Evolutionary conservation across 1,140 invertebrate genomes (phyloP).

Genomic region (Aporrectodea caliginosa): DNA sequence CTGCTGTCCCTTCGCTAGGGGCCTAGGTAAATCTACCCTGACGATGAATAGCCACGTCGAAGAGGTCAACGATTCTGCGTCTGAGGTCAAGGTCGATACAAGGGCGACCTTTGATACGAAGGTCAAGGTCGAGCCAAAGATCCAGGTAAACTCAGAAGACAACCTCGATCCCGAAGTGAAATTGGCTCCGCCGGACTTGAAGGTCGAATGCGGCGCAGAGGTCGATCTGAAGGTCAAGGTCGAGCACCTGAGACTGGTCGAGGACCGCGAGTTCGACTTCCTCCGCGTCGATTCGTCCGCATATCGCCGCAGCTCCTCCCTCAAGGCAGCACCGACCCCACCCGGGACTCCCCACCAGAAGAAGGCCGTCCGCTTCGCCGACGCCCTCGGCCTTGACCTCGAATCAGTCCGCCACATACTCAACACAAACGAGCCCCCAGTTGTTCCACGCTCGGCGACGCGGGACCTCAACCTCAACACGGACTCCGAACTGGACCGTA

Average conservation of each 20-base stretch:
- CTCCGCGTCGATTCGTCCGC: conserved; percentile 38
- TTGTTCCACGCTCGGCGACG: conserved; percentile 52
- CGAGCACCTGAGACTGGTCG: conserved; percentile 33
- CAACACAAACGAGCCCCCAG: conserved; percentile 49
- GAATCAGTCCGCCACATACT: conserved; percentile 70
- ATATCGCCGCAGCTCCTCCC: conserved; percentile 61
- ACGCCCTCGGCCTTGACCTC: conserved; percentile 85
- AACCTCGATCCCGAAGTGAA: too few relatives aligned
- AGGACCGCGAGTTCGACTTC: conserved; percentile 52
- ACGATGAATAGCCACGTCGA: too few relatives aligned
- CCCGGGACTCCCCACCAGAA: conserved; percentile 69
- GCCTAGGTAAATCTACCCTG: too few relatives aligned
- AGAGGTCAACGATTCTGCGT: too few relatives aligned
- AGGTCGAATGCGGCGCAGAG: background rate
- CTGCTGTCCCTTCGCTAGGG: too few relatives aligned
- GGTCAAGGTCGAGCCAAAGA: too few relatives aligned
- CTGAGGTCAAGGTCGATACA: too few relatives aligned
- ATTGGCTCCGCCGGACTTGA: too few relatives aligned
- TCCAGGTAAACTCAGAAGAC: too few relatives aligned
- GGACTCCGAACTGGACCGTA: background rate
- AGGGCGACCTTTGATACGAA: too few relatives aligned
- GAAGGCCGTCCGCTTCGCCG: conserved; percentile 92
- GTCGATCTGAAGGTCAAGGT: background rate
- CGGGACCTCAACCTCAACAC: conserved; percentile 39
- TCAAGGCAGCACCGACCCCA: conserved; percentile 86